Percentiles rank a stretch among this genome's conserved stretches.
These are phyloP conservation scores for Uloborus plumipes DNA, from an alignment of 2,888 invertebrate species.

Conservation along the genomic window DNA sequence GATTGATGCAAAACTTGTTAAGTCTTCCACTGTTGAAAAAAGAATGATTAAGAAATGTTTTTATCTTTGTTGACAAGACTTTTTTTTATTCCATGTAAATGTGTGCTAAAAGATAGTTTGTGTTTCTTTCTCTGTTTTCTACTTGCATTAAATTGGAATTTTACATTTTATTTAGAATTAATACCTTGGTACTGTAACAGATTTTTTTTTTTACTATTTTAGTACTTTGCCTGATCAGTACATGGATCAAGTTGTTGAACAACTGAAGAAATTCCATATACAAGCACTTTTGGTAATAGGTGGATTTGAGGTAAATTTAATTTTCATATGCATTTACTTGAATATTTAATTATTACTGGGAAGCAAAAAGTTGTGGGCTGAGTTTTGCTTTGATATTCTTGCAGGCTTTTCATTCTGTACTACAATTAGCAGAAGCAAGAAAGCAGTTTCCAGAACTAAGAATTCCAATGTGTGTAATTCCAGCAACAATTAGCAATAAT, in stretches of 20 bases:
- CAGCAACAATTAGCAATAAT: slow-evolving; percentile 75
- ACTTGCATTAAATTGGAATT: no score
- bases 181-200: background rate
- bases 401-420: slow-evolving; percentile 60
- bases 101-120: background rate
- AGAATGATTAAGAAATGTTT: no score
- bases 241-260: slow-evolving; percentile 84
- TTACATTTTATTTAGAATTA: background rate
- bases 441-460: slow-evolving; percentile 30
- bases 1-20: no score
- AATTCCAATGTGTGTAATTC: slow-evolving; percentile 74
- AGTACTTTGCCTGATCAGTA: slow-evolving; percentile 80
- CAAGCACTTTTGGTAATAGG: slow-evolving; percentile 87
- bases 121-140: background rate
- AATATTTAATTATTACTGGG: background rate
- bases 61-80: no score
- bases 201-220: slow-evolving; percentile 56
- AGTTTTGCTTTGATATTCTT: background rate
- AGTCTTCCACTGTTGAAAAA: no score
- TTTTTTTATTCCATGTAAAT: no score
- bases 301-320: slow-evolving; percentile 86
- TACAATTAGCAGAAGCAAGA: slow-evolving; percentile 60
- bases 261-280: slow-evolving; percentile 88
- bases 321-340: background rate
- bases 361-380: background rate